A percentile compares a stretch with the other conserved stretches of the same genome.
Evolutionary conservation across 2,888 invertebrate species (phyloP).

Genomic region (Drosophila mercatorum): DNA sequence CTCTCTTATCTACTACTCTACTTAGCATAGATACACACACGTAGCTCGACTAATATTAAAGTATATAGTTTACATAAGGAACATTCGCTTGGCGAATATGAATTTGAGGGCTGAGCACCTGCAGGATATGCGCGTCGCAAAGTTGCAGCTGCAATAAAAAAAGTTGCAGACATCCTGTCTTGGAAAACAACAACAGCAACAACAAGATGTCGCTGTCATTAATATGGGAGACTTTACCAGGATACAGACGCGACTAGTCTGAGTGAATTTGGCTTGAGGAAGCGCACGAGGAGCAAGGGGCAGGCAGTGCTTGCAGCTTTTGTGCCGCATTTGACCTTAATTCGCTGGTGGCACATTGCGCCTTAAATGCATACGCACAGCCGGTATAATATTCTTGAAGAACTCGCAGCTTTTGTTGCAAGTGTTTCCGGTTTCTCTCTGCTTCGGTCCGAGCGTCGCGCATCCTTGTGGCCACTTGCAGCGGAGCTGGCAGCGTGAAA

Average conservation of each 20-base stretch:
- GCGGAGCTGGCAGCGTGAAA: slow-evolving; percentile 16
- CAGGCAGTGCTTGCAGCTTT: slow-evolving; percentile 40
- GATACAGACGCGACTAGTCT: slow-evolving; percentile 26
- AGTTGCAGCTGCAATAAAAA: slow-evolving; percentile 65
- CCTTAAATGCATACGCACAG: slow-evolving; percentile 55
- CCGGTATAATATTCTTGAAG: slow-evolving; percentile 46
- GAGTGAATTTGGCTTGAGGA: not conserved
- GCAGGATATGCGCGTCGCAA: slow-evolving; percentile 68
- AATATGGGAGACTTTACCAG: slow-evolving; percentile 38
- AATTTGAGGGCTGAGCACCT: slow-evolving; percentile 3
- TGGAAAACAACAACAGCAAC: slow-evolving; percentile 5
- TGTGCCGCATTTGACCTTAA: slow-evolving; percentile 75
- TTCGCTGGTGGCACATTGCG: slow-evolving; percentile 72
- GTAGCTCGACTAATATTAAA: too few species aligned
- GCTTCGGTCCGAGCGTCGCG: slow-evolving; percentile 16
- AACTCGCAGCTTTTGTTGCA: slow-evolving; percentile 56
- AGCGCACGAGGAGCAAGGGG: not conserved
- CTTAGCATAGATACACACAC: too few species aligned
- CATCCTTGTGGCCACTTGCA: slow-evolving; percentile 44
- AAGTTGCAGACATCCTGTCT: slow-evolving; percentile 64
- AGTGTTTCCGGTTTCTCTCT: slow-evolving; percentile 61
- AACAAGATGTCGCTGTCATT: slow-evolving; percentile 48
- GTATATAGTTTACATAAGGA: not conserved
- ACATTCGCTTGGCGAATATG: not conserved
- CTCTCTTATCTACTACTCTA: too few species aligned